A percentile compares a stretch with the other conserved stretches of the same genome.
Conservation (phyloP, 2,797 vertebrate species). For the Chiroxiphia lanceolata region DNA sequence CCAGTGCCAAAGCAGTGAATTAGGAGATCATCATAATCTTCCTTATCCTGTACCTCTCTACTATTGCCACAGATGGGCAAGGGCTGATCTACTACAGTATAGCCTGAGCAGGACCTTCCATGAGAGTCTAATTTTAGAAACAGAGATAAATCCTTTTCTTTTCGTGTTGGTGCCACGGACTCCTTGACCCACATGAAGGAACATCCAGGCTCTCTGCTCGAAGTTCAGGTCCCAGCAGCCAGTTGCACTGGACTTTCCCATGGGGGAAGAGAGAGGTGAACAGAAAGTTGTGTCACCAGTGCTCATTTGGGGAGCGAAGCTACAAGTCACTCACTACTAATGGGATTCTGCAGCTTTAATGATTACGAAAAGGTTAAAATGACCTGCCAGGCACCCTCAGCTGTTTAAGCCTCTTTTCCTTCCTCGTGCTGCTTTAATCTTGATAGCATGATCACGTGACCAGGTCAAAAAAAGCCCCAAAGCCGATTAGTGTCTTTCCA, state of each 20-base stretch:
- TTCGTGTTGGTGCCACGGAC: not conserved
- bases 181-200: not conserved
- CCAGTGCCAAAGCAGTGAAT: conserved; percentile 33
- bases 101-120: conserved; percentile 32
- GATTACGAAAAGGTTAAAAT: conserved; percentile 74
- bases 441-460: conserved; percentile 79
- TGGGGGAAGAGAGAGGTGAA: not conserved
- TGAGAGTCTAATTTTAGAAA: conserved; percentile 49
- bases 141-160: not conserved
- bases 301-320: rapidly evolving
- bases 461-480: conserved; percentile 71
- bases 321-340: conserved; percentile 44
- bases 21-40: conserved; percentile 38
- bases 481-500: conserved; percentile 81
- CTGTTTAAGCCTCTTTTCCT: conserved; percentile 83
- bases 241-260: not conserved
- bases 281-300: not conserved
- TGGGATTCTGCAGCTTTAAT: conserved; percentile 71
- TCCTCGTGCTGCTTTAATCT: conserved; percentile 88
- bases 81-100: conserved; percentile 4
- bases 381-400: conserved; percentile 68
- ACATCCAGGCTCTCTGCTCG: rapidly evolving
- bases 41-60: conserved; percentile 10
- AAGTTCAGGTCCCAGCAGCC: not conserved
- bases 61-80: conserved; percentile 24